Conservation (phyloP, 2,888 invertebrate genomes). For the Tethea ocularis region DNA sequence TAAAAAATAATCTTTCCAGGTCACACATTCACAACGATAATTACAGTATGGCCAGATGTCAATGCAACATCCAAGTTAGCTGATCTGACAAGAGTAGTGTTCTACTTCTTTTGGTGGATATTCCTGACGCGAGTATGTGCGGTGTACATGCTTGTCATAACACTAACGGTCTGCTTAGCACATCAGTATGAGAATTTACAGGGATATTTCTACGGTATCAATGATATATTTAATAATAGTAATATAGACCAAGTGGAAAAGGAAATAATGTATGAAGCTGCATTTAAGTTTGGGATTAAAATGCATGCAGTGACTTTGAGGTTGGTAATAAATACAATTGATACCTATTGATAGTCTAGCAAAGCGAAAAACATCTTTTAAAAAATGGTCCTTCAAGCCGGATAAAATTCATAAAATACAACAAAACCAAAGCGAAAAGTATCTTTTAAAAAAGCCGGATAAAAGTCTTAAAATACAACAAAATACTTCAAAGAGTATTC, state of each 20-base stretch:
- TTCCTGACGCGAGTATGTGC: constrained; percentile 37
- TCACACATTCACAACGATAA: constrained; percentile 46
- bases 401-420: not conserved
- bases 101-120: constrained; percentile 50
- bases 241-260: constrained; percentile 33
- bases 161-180: constrained; percentile 40
- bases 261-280: constrained; percentile 45
- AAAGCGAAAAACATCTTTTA: no score
- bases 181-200: constrained; percentile 41
- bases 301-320: not conserved
- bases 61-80: constrained; percentile 37
- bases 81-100: constrained; percentile 29
- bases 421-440: no score
- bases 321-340: not conserved
- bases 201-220: constrained; percentile 36
- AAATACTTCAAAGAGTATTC: no score
- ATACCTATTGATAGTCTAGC: no score
- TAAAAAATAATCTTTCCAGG: constrained; percentile 22
- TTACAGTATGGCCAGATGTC: constrained; percentile 55
- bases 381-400: not conserved
- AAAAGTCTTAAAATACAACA: no score
- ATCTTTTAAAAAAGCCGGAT: no score
- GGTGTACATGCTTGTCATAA: constrained; percentile 40
- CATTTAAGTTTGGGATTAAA: constrained; percentile 51
- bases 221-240: constrained; percentile 26